Conservation (phyloP, 2,797 vertebrate species). For the Hypotaenidia philippensis region DNA sequence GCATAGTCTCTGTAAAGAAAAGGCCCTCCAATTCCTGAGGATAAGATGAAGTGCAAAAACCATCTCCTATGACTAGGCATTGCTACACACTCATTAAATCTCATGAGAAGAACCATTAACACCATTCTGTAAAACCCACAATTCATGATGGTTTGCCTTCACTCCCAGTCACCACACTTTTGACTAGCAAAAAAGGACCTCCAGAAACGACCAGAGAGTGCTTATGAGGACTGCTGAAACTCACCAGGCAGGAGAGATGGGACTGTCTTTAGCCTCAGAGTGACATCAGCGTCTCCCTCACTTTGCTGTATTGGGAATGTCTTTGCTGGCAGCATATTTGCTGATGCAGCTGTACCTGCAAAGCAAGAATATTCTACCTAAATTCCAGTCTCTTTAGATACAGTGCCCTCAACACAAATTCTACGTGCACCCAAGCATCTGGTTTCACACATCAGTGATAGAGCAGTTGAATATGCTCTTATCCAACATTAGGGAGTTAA, state of each 20-base stretch:
- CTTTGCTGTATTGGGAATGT: neutral
- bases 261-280: neutral
- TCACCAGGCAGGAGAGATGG: neutral
- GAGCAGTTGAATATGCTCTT: neutral
- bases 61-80: neutral
- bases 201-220: neutral
- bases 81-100: neutral
- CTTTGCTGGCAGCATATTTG: neutral
- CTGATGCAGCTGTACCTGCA: neutral
- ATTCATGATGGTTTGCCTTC: neutral
- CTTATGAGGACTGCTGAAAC: neutral
- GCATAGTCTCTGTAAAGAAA: neutral
- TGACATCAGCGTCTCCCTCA: neutral
- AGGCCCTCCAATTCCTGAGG: neutral
- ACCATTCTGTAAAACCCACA: neutral
- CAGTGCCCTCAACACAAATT: neutral
- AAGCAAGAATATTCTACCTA: neutral
- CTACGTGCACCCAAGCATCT: neutral
- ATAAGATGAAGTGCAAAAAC: neutral
- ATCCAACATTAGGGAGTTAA: neutral
- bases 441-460: neutral
- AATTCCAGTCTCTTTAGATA: neutral
- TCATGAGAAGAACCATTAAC: neutral
- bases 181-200: neutral
- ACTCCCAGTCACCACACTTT: rapidly evolving